phyloP scores from a whole-genome alignment of 2,113 vertebrate genomes.

The Siphamia tubifer region DNA sequence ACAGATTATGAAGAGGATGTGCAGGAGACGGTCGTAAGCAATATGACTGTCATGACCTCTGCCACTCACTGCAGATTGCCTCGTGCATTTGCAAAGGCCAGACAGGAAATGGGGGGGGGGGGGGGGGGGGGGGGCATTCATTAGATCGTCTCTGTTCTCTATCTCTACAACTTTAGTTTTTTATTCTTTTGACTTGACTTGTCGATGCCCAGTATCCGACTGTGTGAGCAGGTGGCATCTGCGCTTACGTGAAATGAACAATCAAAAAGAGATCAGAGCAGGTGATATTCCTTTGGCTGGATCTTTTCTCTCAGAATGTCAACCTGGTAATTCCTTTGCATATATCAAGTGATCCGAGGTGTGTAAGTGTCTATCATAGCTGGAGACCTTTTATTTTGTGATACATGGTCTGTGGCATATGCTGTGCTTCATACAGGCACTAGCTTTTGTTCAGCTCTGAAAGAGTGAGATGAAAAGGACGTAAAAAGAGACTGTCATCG shows the following conservation, averaged over 20 bases:
- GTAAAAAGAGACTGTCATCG: conserved; percentile 26
- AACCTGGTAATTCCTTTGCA: conserved; percentile 62
- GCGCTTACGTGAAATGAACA: conserved; percentile 66
- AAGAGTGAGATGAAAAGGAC: conserved; percentile 38
- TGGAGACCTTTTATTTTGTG: conserved; percentile 6
- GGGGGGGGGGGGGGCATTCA: too few species aligned
- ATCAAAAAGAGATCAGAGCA: conserved; percentile 65
- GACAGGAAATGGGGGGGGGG: not conserved
- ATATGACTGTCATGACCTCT: conserved; percentile 41
- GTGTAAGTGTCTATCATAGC: conserved; percentile 43
- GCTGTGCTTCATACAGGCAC: not conserved
- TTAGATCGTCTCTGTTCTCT: conserved; percentile 16
- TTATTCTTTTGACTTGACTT: conserved; percentile 2
- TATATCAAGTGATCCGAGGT: conserved; percentile 53
- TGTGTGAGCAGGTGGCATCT: conserved; percentile 59
- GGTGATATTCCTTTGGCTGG: conserved; percentile 41
- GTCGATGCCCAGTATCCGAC: conserved; percentile 16
- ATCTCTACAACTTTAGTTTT: conserved; percentile 13
- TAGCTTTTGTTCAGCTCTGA: conserved; percentile 29
- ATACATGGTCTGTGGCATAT: conserved; percentile 35
- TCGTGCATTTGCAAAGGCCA: conserved; percentile 27
- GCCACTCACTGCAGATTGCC: conserved; percentile 30
- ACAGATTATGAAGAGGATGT: conserved; percentile 31
- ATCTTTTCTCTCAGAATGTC: conserved; percentile 60
- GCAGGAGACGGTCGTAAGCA: not conserved